Conservation (phyloP, 2,888 invertebrate genomes). For the Koerneria pararmatus region DNA sequence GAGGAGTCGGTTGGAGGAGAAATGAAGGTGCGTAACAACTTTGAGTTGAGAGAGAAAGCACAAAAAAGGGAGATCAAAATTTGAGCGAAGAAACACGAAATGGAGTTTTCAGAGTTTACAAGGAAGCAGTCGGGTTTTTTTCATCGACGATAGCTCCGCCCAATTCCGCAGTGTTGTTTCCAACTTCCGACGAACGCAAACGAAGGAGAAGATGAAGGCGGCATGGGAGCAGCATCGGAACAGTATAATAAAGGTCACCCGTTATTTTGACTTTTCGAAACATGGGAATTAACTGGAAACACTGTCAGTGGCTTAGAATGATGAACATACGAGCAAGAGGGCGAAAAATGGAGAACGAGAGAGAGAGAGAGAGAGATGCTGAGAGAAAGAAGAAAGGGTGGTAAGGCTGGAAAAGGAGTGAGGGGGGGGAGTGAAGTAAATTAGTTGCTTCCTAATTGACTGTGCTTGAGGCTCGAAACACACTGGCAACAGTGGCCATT, state of each 20-base stretch:
- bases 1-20: not conserved
- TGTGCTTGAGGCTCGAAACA: too few species aligned
- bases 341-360: not conserved
- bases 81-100: not conserved
- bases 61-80: not conserved
- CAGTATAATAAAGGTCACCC: slow-evolving; percentile 45
- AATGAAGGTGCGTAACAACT: not conserved
- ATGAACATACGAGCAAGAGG: too few species aligned
- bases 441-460: too few species aligned
- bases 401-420: too few species aligned
- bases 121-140: not conserved
- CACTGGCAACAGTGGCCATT: too few species aligned
- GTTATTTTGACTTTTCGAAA: too few species aligned
- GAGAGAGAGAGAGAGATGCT: too few species aligned
- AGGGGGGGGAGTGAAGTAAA: too few species aligned
- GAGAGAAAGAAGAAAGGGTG: too few species aligned
- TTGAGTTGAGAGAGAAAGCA: too few species aligned
- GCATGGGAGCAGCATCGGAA: slow-evolving; percentile 41
- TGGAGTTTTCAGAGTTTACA: not conserved
- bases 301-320: too few species aligned
- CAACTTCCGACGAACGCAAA: slow-evolving; percentile 40
- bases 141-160: slow-evolving; percentile 10
- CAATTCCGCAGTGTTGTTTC: slow-evolving; percentile 31
- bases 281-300: too few species aligned
- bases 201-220: slow-evolving; percentile 35